Evolutionary conservation across 2,797 vertebrate genomes (phyloP).

Genomic region (Typhlichthys subterraneus): DNA sequence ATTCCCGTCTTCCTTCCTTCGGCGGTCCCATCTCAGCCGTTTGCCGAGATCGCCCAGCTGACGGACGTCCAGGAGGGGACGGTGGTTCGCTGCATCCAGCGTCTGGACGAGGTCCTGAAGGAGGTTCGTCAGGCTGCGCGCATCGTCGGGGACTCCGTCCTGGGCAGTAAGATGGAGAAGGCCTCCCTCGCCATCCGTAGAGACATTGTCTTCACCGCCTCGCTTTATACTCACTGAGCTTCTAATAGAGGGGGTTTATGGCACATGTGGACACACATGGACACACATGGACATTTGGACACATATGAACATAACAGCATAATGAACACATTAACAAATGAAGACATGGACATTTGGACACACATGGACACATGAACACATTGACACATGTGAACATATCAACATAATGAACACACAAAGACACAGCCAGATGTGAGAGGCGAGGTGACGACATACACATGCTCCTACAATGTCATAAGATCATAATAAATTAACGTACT

Average conservation of each 20-base stretch:
- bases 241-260: not conserved
- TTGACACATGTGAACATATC: no score
- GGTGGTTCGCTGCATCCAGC: slow-evolving; percentile 91
- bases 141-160: slow-evolving; percentile 88
- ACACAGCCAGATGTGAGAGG: no score
- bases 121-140: slow-evolving; percentile 88
- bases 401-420: no score
- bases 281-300: no score
- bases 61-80: slow-evolving; percentile 91
- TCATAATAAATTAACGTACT: no score
- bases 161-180: slow-evolving; percentile 91
- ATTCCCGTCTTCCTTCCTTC: no score
- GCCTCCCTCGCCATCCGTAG: slow-evolving; percentile 88
- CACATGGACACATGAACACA: no score
- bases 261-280: not conserved
- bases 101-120: slow-evolving; percentile 90
- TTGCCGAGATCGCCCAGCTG: slow-evolving; percentile 85
- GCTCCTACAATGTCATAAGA: no score
- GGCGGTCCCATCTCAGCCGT: slow-evolving; percentile 73
- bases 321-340: no score
- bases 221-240: slow-evolving; percentile 91
- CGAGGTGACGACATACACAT: no score
- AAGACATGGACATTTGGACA: no score
- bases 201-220: slow-evolving; percentile 93
- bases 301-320: no score